phyloP scores from a whole-genome alignment of 2,797 vertebrate genomes.

The Manis javanica region DNA sequence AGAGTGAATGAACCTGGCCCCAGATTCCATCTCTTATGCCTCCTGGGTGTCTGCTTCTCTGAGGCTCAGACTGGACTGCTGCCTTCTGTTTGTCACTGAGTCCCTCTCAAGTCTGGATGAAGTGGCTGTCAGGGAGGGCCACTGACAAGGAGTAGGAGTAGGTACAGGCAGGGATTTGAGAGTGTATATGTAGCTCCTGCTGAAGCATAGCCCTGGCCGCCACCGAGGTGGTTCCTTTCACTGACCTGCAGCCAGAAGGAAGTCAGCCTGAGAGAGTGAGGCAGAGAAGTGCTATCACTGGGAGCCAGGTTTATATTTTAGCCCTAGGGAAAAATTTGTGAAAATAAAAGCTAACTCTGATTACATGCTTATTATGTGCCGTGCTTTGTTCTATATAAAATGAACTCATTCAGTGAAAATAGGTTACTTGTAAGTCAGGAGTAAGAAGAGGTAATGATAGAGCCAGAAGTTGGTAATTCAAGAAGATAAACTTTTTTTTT shows the following conservation, averaged over 20 bases:
- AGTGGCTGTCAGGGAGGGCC: not conserved
- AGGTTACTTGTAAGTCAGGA: conserved; percentile 44
- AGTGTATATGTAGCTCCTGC: not conserved
- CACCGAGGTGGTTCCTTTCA: accelerated
- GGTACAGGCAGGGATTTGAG: not conserved
- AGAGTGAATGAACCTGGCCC: conserved; percentile 42
- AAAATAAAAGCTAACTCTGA: conserved; percentile 15
- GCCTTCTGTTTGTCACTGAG: not conserved
- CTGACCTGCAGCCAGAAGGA: conserved; percentile 5
- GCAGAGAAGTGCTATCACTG: not conserved
- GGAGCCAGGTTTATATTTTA: conserved; percentile 45
- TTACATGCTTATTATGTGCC: conserved; percentile 1
- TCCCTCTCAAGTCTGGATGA: conserved; percentile 4
- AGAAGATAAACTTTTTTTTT: too few relatives aligned
- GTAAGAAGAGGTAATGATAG: not conserved
- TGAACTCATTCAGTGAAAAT: conserved; percentile 25
- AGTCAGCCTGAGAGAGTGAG: conserved; percentile 12
- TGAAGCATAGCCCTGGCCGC: not conserved
- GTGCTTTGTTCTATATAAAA: conserved; percentile 39
- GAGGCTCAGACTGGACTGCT: not conserved
- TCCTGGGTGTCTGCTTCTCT: not conserved
- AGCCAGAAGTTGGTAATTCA: conserved; percentile 30
- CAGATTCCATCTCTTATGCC: not conserved
- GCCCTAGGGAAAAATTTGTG: not conserved
- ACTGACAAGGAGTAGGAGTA: not conserved